Percentiles rank a stretch among this genome's conserved stretches.
phyloP scores from a whole-genome alignment of 1,140 invertebrate genomes.

The Pectinophora gossypiella region DNA sequence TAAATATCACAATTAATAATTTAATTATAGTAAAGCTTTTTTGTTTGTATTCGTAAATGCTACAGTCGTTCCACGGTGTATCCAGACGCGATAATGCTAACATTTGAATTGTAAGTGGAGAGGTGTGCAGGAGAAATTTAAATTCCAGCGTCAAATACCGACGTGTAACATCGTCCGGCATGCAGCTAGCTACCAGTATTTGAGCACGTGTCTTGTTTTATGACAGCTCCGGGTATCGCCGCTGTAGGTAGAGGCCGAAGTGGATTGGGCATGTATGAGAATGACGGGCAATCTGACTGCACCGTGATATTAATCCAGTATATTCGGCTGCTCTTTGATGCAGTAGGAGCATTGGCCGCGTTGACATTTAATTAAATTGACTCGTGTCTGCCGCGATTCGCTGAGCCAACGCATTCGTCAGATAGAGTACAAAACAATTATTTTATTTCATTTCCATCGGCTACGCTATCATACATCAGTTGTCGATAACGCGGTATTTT shows the following conservation, averaged over 20 bases:
- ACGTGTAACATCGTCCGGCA: not conserved
- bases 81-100: not conserved
- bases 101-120: not conserved
- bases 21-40: not conserved
- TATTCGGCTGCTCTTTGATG: conserved; percentile 18
- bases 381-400: conserved; percentile 37
- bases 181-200: not conserved
- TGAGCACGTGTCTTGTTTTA: not conserved
- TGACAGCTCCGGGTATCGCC: not conserved
- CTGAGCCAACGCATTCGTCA: conserved; percentile 36
- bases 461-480: not conserved
- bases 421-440: conserved; percentile 25
- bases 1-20: not conserved
- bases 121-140: not conserved
- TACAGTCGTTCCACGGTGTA: too few relatives aligned
- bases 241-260: conserved; percentile 4
- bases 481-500: not conserved
- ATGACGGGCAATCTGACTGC: conserved; percentile 7
- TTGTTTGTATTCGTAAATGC: not conserved
- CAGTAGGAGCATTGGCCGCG: conserved; percentile 43
- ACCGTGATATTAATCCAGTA: conserved; percentile 34
- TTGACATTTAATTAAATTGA: conserved; percentile 66
- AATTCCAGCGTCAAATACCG: not conserved
- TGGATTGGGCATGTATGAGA: conserved; percentile 18
- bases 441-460: conserved; percentile 17